Evolutionary conservation across 2,113 vertebrate genomes (phyloP), one percentile per base, ranked within the genome.

Genomic region (Saiga tatarica): DNA sequence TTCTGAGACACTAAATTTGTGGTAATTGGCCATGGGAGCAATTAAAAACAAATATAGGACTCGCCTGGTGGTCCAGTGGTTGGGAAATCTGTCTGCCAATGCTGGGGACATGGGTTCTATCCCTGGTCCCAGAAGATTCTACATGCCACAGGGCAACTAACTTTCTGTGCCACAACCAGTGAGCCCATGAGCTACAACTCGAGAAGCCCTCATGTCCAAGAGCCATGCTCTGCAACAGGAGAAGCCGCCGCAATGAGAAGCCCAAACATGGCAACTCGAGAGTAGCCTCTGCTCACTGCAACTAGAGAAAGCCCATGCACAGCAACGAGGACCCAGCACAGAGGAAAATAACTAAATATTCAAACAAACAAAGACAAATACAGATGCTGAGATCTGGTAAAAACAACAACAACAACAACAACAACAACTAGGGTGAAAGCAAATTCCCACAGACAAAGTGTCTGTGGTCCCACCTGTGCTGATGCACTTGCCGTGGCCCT

Each of bases 211-310:
- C 12, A 42, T 76, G 39, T 76, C 39, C 39, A 42, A 42, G 39
- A 42, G 71, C 71, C 71, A 42, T 76, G 36, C 36, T 76, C 36
- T 76, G 39, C 71, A 76, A 76, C 39, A 26, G 42, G 39, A 76
- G 71, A 76, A 76, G 39, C 36, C 71, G 15, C 67, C 0, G 12
- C 71, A 42, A 9, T 76, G 23, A 76, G 71, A 76, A 76, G 71
- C 71, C 36, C 39, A 42, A 6, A 76, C 23, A 42, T 0, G 1
- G 39, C 39, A 39, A 25, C 71, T 42, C 0, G 0, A 76, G 36
- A 76, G 39, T 39, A 26, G 39, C 71, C 39, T 42, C 71, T 42
- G 71, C 23, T 76, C 39, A 42, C 39, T 26, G 39, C 71, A 26
- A 7, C 71, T 76, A 42, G 71, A 76, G 71, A 42, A 76, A 76